A percentile compares a stretch with the other conserved stretches of the same genome.
Conservation (phyloP, 2,888 invertebrate genomes). For the Trichacis sp. region DNA sequence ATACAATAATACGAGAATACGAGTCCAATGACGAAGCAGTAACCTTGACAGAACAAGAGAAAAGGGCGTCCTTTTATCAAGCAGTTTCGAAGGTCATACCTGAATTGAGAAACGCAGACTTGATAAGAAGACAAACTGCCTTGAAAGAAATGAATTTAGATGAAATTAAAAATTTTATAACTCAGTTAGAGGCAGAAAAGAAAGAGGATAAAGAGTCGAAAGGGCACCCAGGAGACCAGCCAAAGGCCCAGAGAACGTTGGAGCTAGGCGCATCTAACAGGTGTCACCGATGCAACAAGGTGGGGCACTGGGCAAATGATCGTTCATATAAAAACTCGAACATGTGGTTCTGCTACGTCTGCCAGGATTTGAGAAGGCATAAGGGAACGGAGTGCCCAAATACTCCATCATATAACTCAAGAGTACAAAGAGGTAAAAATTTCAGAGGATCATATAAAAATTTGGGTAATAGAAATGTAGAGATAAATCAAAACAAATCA, state of each 20-base stretch:
- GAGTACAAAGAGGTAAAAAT: neutral
- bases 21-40: constrained; percentile 25
- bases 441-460: too few relatives aligned
- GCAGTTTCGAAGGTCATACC: constrained; percentile 20
- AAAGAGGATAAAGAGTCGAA: neutral
- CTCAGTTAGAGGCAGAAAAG: neutral
- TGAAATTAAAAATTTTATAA: neutral
- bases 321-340: neutral
- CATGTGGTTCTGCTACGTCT: constrained; percentile 30
- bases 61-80: constrained; percentile 35
- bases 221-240: neutral
- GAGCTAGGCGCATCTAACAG: neutral
- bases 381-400: constrained; percentile 21
- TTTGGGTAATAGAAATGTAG: too few relatives aligned
- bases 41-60: constrained; percentile 36
- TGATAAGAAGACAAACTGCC: constrained; percentile 23
- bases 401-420: neutral
- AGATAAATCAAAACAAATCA: too few relatives aligned
- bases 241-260: neutral
- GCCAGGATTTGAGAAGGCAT: constrained; percentile 21
- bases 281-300: constrained; percentile 20
- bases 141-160: constrained; percentile 13
- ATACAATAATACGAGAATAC: constrained; percentile 36
- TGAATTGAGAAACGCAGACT: constrained; percentile 26
- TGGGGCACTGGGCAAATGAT: neutral